Evolutionary conservation across 2,797 vertebrate genomes (phyloP), one percentile per base, ranked within the genome.

Genomic region (Melanogrammus aeglefinus): DNA sequence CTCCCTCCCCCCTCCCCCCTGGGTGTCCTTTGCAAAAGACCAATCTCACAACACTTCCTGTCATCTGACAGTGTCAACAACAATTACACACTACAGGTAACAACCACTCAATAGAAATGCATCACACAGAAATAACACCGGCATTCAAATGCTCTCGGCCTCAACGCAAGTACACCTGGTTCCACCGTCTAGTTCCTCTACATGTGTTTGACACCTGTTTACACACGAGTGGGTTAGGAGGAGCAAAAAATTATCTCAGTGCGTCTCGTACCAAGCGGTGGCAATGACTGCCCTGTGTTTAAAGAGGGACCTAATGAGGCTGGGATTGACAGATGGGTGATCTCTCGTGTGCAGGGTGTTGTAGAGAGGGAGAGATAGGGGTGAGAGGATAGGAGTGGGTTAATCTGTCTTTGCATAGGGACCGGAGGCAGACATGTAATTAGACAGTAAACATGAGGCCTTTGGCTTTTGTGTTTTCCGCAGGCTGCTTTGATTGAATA

Each of bases 251-350:
- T 72, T 82, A 75, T 81, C 79, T 72, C 72, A 35, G 74, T 29
- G 81, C 76, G 51, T 73, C 57, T 81, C 83, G 82, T 47, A 63
- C 80, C 36, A 57, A 66, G 79, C 38, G 44, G 44, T 4, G 24
- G 21, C 51, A 38, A 29, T n/a, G 66, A 24, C 39, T 41, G 38
- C 16, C 44, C 29, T 39, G 36, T 33, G 47, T 70, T 73, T 14
- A 1, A 47, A 74, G 77, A 75, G 78, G 74, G 41, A 81, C 73
- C 74, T 81, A 90, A 91, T 87, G 91, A 91, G 82, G 83, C 82
- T 80, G 72, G 83, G 84, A 89, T 78, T 81, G 84, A 92, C 90
- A 91, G 89, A 93, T 39, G 38, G 87, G 89, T 89, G 88, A 89
- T 81, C 85, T 47, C 81, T 85, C 75, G 73, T 77, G 78, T 81